Base-by-base conservation (phyloP, 2,888 invertebrate genomes). In the Diarsia rubi region DNA sequence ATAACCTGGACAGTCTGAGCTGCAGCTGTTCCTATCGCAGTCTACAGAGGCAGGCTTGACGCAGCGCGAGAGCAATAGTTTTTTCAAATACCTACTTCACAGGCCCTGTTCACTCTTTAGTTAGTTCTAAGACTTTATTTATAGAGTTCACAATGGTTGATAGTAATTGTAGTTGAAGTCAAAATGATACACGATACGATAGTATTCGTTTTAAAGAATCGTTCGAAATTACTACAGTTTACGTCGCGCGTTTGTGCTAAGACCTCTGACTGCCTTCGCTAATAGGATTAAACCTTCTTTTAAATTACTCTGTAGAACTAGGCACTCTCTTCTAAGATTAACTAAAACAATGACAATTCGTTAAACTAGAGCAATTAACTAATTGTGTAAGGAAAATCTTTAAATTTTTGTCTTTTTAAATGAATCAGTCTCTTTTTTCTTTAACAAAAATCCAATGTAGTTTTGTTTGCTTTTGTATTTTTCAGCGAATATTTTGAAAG, bases 341-440 rank as follows among this genome's bases (percentile, higher is more conserved):
- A 79, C 42, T 42, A 21, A 80, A 57, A 63, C 54, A 74, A 78
- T 73, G 66, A 42, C 14, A 47, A 54, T 70, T 76, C 11, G 24
- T 72, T 72, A 44, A 47, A 66, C 21, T 47, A n/a, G 47, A 66
- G 52, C 60, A 78, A 73, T 78, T 78, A 79, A 60, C 31, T 21
- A 79, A 66, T 73, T 62, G 60, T 44, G 60, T 73, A 66, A 42
- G 16, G 47, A 60, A 65, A 73, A 47, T 73, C 24, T 73, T 69
- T 65, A 27, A 52, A 47, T 27, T 19, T 12, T 27, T 42, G 12
- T 42, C 37, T 14, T n/a, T 54, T n/a, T 45, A n/a, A n/a, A n/a
- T 49, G 8, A 2, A 19, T 24, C 24, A n/a, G 9, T 27, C 24
- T 16, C 19, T 24, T 69, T 27, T 31, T 27, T 31, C 31, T 31